phyloP scores from a whole-genome alignment of 92 coral and sea anemone species.

The Heliopora coerulea region DNA sequence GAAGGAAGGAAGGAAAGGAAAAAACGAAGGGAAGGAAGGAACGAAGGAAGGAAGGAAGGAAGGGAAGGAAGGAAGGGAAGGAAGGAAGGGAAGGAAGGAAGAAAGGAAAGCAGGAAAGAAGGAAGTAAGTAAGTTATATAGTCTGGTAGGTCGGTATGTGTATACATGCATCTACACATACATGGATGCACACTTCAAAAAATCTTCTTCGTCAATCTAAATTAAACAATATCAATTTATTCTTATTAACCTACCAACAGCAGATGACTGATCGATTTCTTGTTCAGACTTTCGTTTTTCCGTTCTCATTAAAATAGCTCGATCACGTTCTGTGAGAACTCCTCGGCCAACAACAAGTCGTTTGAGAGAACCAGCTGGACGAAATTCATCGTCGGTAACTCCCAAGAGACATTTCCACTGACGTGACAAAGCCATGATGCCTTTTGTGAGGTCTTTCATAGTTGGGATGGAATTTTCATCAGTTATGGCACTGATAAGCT shows the following conservation, averaged over 20 bases:
- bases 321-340: slow-evolving; percentile 93
- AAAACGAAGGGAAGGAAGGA: too few relatives aligned
- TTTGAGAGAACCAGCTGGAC: slow-evolving; percentile 90
- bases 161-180: too few relatives aligned
- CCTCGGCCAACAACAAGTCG: slow-evolving; percentile 99
- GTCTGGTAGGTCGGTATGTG: too few relatives aligned
- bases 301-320: slow-evolving; percentile 80
- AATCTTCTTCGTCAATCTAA: too few relatives aligned
- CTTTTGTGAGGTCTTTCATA: slow-evolving; percentile 51
- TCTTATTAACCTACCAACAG: slow-evolving; percentile 13
- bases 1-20: too few relatives aligned
- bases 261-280: slow-evolving; percentile 34
- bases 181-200: too few relatives aligned
- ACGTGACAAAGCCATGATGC: slow-evolving; percentile 89
- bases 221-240: background rate
- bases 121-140: too few relatives aligned
- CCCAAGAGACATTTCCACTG: slow-evolving; percentile 99
- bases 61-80: too few relatives aligned
- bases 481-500: slow-evolving; percentile 71
- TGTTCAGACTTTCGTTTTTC: slow-evolving; percentile 65
- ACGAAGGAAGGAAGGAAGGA: too few relatives aligned
- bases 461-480: slow-evolving; percentile 71
- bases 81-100: too few relatives aligned
- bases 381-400: slow-evolving; percentile 91
- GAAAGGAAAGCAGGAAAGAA: too few relatives aligned